Base-by-base conservation (phyloP, 2,888 invertebrate species). In the Lamellibrachia satsuma region DNA sequence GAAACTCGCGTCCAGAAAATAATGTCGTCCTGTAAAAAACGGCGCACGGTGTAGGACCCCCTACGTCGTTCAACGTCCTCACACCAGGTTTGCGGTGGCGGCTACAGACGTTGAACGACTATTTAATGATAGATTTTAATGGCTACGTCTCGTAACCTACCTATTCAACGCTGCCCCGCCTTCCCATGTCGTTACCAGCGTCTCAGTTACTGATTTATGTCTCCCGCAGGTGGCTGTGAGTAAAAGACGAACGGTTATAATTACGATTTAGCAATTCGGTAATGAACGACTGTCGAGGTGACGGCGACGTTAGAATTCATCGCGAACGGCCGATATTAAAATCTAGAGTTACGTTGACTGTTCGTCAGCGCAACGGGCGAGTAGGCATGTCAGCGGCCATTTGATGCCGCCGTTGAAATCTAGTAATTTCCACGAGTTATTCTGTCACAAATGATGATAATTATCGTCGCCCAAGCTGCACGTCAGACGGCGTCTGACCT, bases 161-260 rank as follows among this genome's bases (percentile, higher is more conserved):
- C 75, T 75, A 22, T 11, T 75, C 75, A n/a, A 11, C 75, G 22
- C 75, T 75, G 75, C n/a, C 75, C 75, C 75, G 75, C 75, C 75
- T 75, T 75, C 75, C 75, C 75, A 75, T 75, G 75, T 75, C 75
- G 75, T 15, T 75, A n/a, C 75, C 15, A 15, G 22, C 75, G 22
- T 75, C 75, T 75, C 75, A 15, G 75, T 75, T 75, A 75, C 75
- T 75, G 75, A 75, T 75, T 75, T 75, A 75, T 75, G 75, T 75
- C 75, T 22, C 22, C 75, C 75, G 22, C 75, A 75, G 75, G 75
- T 75, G 75, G 75, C 6, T 75, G 75, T 2, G 75, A 15, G 75
- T 75, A 75, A 75, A 75, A 75, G 75, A 75, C 75, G 75, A 75
- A 75, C 75, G 75, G 75, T 75, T 75, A 75, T 75, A 75, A 75